These are phyloP conservation scores for Andrena dorsata DNA, from an alignment of 2,888 invertebrate genomes.

Conservation along the genomic window DNA sequence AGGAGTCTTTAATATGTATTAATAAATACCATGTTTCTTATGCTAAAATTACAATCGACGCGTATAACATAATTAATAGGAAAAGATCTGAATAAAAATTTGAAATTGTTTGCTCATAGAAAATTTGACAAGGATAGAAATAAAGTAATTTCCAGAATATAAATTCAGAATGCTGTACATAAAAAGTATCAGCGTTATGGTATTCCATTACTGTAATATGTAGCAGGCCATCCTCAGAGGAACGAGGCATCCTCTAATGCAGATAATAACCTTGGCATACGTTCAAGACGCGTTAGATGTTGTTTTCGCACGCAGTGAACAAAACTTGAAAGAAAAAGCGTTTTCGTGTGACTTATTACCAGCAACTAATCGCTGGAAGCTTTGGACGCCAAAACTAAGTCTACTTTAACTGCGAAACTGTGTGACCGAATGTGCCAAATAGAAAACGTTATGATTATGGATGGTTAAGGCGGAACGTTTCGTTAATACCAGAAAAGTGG, in stretches of 20 bases:
- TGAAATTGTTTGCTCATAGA: no score
- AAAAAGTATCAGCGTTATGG: slow-evolving; percentile 62
- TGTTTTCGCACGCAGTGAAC: slow-evolving; percentile 47
- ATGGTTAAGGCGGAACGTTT: no score
- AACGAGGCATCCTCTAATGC: slow-evolving; percentile 47
- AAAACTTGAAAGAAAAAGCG: slow-evolving; percentile 14
- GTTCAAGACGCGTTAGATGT: slow-evolving; percentile 67
- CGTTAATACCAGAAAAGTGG: no score
- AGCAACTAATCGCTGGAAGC: not conserved
- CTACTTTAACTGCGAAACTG: not conserved
- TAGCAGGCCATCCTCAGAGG: slow-evolving; percentile 39
- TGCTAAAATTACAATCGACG: no score
- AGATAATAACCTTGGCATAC: slow-evolving; percentile 71
- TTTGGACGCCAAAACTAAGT: not conserved
- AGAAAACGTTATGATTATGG: not conserved
- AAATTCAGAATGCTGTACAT: slow-evolving; percentile 47
- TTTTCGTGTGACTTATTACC: slow-evolving; percentile 8
- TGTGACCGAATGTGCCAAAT: not conserved
- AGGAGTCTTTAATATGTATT: no score
- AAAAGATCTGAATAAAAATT: no score
- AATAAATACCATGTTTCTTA: no score
- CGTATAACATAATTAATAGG: no score
- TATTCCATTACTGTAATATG: slow-evolving; percentile 58
- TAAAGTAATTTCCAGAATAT: no score
- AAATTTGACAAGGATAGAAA: no score